Evolutionary conservation across 2,888 invertebrate species (phyloP), one percentile per base, ranked within the genome.

Genomic region (Nowickia ferox): DNA sequence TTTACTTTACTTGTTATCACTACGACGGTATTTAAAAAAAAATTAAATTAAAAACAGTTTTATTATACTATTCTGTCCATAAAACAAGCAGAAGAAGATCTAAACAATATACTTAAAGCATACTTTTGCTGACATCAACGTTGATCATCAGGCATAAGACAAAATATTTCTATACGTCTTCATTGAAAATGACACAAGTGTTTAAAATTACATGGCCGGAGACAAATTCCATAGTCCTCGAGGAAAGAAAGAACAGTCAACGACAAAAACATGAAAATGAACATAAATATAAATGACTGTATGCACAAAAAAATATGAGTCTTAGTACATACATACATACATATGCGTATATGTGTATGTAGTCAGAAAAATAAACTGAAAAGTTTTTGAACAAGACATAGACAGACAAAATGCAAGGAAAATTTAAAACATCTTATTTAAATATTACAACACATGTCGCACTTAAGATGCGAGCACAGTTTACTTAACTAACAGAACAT

Each of bases 101-200:
- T 17, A 53, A 2, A 65, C 46, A 10, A 55, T 5, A 48, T 10
- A n/a, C 15, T 44, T 44, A 30, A 2, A 15, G 11, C 22, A 46
- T 55, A 46, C 44, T 66, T 59, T 38, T 81, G 40, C 65, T 68
- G 59, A 61, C 68, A 76, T 72, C 48, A 61, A 75, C n/a, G 65
- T 68, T 55, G 76, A 78, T 76, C 77, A 87, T 53, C 80, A 88
- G 55, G 74, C 87, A 75, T 79, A 71, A 77, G 55, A 72, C 46
- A 57, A 51, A 68, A 42, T 84, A 46, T 84, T 66, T 59, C 13
- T 48, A 48, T 61, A 46, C 51, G 55, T 75, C 76, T 77, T 82
- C 55, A 79, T 68, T 78, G 86, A 88, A 89, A 88, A 88, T 90
- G 91, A 88, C 91, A 90, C 92, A 92, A 92, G 92, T 91, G 92